A percentile compares a stretch with the other conserved stretches of the same genome.
These are phyloP conservation scores for Notamacropus eugenii DNA, from an alignment of 2,797 vertebrate genomes.

Conservation along the genomic window DNA sequence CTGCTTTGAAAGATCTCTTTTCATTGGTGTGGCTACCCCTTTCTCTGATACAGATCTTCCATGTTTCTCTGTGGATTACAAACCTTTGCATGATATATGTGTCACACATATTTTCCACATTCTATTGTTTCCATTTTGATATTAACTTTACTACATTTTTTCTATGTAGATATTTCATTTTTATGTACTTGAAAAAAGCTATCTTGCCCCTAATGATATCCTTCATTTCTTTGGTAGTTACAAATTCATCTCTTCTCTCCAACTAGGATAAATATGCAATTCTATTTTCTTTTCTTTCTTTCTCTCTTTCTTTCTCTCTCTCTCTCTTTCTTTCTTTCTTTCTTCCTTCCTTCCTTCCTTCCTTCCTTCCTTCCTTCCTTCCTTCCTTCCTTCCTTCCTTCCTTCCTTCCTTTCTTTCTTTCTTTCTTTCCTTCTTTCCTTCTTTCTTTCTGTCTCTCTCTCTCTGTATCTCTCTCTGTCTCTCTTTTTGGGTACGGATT, in stretches of 20 bases:
- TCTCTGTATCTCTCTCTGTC: not conserved
- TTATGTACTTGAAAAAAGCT: not conserved
- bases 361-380: too few species aligned
- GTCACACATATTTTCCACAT: not conserved
- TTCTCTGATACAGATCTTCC: not conserved
- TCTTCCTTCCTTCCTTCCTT: too few species aligned
- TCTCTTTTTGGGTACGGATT: not conserved
- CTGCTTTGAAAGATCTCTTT: not conserved
- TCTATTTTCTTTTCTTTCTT: not conserved
- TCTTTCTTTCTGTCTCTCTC: too few species aligned
- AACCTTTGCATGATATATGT: not conserved
- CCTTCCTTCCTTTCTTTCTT: too few species aligned
- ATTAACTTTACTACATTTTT: not conserved
- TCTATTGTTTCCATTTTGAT: not conserved
- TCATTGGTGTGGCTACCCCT: not conserved
- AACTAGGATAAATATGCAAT: not conserved
- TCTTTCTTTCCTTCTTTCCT: not conserved
- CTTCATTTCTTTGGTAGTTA: not conserved
- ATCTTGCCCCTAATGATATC: not conserved
- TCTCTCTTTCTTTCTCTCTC: too few species aligned
- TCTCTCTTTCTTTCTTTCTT: too few species aligned
- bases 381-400: too few species aligned
- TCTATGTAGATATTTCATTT: not conserved
- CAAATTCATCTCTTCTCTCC: not conserved
- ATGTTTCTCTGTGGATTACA: not conserved